Evolutionary conservation across 2,888 invertebrate genomes (phyloP).

Genomic region (Nowickia ferox): DNA sequence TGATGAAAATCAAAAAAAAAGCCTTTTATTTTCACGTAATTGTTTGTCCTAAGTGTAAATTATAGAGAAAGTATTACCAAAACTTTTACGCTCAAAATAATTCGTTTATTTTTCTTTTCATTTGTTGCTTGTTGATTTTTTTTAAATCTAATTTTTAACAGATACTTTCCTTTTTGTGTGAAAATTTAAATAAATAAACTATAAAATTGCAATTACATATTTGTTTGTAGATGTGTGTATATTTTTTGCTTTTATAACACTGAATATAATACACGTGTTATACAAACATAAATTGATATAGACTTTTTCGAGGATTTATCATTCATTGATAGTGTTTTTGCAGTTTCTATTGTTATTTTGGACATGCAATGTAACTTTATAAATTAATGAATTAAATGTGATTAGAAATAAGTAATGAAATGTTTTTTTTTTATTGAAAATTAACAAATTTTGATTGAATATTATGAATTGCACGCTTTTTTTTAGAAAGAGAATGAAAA

Average conservation of each 20-base stretch:
- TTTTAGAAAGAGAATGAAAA: too few species aligned
- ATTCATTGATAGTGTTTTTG: constrained; percentile 25
- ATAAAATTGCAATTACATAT: constrained; percentile 37
- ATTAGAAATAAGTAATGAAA: neutral
- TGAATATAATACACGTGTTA: neutral
- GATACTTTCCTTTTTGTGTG: constrained; percentile 53
- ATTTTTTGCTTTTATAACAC: neutral
- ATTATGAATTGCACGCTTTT: too few species aligned
- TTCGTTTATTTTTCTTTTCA: constrained; percentile 16
- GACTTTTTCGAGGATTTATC: constrained; percentile 7
- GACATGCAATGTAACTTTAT: constrained; percentile 16
- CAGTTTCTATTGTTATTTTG: constrained; percentile 26
- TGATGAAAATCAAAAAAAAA: constrained; percentile 16
- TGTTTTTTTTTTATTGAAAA: neutral
- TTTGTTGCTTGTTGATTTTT: constrained; percentile 17
- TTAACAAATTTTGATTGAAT: neutral
- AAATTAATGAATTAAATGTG: neutral
- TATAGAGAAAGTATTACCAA: constrained; percentile 71
- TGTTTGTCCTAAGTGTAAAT: constrained; percentile 69
- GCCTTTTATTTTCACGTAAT: constrained; percentile 55
- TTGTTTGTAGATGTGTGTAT: neutral
- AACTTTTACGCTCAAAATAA: constrained; percentile 58
- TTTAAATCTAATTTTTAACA: constrained; percentile 50
- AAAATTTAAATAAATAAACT: constrained; percentile 50
- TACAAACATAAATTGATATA: neutral